phyloP scores from a whole-genome alignment of 1,140 invertebrate species.

The Geopemphigus sp. region DNA sequence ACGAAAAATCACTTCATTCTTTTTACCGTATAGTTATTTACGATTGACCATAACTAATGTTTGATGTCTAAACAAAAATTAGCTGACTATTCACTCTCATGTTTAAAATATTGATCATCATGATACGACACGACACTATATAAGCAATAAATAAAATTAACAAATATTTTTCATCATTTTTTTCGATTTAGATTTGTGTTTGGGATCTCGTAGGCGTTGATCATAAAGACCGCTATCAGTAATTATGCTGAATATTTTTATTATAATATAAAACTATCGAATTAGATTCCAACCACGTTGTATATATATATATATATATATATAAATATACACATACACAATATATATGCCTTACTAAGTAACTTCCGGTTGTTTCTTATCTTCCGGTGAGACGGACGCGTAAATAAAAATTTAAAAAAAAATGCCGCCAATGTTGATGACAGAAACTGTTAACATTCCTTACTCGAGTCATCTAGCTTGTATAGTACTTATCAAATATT shows the following conservation, averaged over 20 bases:
- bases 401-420: slow-evolving; percentile 1
- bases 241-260: slow-evolving; percentile 31
- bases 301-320: background rate
- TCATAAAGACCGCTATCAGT: slow-evolving; percentile 38
- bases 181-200: slow-evolving; percentile 33
- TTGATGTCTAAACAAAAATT: slow-evolving; percentile 36
- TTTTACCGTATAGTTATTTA: slow-evolving; percentile 11
- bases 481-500: slow-evolving; percentile 2
- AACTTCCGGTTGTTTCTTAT: slow-evolving; percentile 35
- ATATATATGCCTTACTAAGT: background rate
- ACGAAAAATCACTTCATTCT: slow-evolving; percentile 11
- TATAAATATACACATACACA: background rate
- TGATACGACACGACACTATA: slow-evolving; percentile 3
- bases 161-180: slow-evolving; percentile 30
- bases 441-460: slow-evolving; percentile 24
- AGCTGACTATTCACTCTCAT: background rate
- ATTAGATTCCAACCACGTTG: slow-evolving; percentile 24
- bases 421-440: slow-evolving; percentile 10
- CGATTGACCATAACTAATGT: background rate
- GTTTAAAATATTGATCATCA: slow-evolving; percentile 32
- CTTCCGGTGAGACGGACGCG: background rate
- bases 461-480: background rate
- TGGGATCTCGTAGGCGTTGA: slow-evolving; percentile 26
- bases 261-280: slow-evolving; percentile 26
- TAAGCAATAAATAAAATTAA: slow-evolving; percentile 13